Evolutionary conservation across 1,140 invertebrate genomes (phyloP).

Genomic region (Cephus cinctus): DNA sequence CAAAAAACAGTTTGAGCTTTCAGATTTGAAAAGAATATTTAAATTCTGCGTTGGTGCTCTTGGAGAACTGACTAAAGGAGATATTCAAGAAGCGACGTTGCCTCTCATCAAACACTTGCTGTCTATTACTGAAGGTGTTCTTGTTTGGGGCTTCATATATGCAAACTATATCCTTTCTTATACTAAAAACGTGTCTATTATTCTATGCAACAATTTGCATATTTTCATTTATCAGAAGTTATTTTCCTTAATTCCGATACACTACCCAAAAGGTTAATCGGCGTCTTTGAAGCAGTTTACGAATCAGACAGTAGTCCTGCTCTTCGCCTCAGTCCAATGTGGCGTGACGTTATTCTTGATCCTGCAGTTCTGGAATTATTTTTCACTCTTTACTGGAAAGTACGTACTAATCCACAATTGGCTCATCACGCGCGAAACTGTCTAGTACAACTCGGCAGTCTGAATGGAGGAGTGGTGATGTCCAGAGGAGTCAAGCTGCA

Average conservation of each 20-base stretch:
- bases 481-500: constrained; percentile 62
- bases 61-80: constrained; percentile 59
- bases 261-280: constrained; percentile 69
- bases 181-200: constrained; percentile 8
- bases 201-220: constrained; percentile 6
- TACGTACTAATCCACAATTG: constrained; percentile 71
- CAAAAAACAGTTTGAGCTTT: constrained; percentile 81
- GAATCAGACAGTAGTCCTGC: constrained; percentile 67
- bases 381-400: constrained; percentile 82
- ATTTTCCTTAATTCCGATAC: constrained; percentile 53
- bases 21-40: constrained; percentile 79
- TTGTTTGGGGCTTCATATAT: constrained; percentile 74
- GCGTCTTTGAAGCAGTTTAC: constrained; percentile 70
- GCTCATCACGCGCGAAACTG: constrained; percentile 76
- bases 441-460: constrained; percentile 73
- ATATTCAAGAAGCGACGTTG: constrained; percentile 57
- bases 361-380: constrained; percentile 73
- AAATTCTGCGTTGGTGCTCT: constrained; percentile 64
- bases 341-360: constrained; percentile 77
- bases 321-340: constrained; percentile 62
- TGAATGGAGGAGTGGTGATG: constrained; percentile 71
- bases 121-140: constrained; percentile 70
- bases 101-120: constrained; percentile 66
- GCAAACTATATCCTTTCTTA: constrained; percentile 65
- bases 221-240: constrained; percentile 10